Base-by-base conservation (phyloP, 2,113 vertebrate species). In the Elephantulus edwardii region DNA sequence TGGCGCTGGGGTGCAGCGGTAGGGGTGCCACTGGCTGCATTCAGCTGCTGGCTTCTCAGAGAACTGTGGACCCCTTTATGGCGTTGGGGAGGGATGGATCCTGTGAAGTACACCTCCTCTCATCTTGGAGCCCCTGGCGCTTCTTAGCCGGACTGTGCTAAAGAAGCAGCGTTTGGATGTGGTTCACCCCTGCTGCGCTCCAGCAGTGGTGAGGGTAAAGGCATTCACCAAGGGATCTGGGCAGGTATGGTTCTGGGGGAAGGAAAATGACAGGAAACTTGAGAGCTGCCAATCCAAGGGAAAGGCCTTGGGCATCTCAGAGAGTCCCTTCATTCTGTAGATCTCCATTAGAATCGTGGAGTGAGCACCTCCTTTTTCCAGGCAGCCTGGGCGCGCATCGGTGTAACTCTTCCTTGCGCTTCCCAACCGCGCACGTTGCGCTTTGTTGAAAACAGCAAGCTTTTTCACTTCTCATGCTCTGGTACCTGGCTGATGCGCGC, bases 401-500 rank as follows among this genome's bases (percentile, higher is more conserved):
- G 48, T 74, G 52, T 9, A 46, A 68, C 54, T 54, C 0, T 2
- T 48, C 64, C 62, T 46, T 83, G 44, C 35, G 12, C 60, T 52
- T 28, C 70, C 82, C 38, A 76, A 72, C 86, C 33, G 50, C 44
- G 42, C 40, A 26, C 33, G 0, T 16, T 48, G 66, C 14, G 48
- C 74, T 92, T 92, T 88, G 76, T 84, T 35, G 54, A 26, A 64
- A 48, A 42, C 42, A 4, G 50, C 26, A 17, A 46, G 42, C 44
- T 85, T 56, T 64, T 11, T 26, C 12, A 33, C 42, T 44, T n/a
- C 33, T 24, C 14, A 5, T 52, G 81, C 76, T 75, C n/a, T 44
- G 11, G 44, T 8, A 42, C 17, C 22, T 12, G 16, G 0, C 16
- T 0, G 44, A 11, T 38, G 40, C 52, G 16, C 3, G 0, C 58